A percentile compares a stretch with the other conserved stretches of the same genome.
Conservation (phyloP, 2,888 invertebrate species). For the Formica aserva region DNA sequence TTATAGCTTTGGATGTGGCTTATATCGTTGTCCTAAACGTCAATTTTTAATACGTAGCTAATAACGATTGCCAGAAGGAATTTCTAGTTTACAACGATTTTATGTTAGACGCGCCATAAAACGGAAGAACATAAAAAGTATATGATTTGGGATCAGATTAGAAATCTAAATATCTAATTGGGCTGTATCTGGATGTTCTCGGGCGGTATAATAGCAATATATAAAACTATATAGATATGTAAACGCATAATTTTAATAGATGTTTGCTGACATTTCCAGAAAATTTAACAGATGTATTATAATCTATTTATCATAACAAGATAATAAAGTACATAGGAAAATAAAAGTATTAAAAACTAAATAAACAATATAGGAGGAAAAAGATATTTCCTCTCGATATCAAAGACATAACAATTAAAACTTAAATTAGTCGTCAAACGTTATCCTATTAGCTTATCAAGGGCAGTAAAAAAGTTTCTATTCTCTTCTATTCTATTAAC, state of each 20-base stretch:
- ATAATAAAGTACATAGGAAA: neutral
- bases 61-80: constrained; percentile 3
- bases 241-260: neutral
- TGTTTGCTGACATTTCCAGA: neutral
- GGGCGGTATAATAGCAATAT: neutral
- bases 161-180: constrained; percentile 22
- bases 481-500: neutral
- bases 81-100: constrained; percentile 23
- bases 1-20: neutral
- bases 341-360: neutral
- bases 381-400: neutral
- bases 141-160: neutral
- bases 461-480: neutral
- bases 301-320: neutral
- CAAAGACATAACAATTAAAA: neutral
- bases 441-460: neutral
- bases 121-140: constrained; percentile 24
- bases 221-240: neutral
- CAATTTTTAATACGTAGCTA: constrained; percentile 10
- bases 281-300: neutral
- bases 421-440: neutral
- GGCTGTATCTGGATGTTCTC: neutral
- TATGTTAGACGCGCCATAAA: constrained; percentile 39
- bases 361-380: neutral
- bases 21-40: constrained; percentile 1